Percentiles rank a stretch among this genome's conserved stretches.
These are phyloP conservation scores for Pterostichus madidus DNA, from an alignment of 2,888 invertebrate genomes.

Conservation along the genomic window DNA sequence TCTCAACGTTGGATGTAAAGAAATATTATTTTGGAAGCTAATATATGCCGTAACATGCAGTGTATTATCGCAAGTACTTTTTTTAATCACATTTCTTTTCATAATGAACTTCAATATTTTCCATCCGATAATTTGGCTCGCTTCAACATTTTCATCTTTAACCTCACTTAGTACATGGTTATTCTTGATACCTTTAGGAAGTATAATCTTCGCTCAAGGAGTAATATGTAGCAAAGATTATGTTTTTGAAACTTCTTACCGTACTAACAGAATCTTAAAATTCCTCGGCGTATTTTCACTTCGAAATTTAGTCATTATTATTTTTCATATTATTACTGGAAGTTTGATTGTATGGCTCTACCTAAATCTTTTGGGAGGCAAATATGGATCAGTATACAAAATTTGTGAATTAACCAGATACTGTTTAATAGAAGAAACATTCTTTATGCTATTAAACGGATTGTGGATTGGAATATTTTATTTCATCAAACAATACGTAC, in stretches of 20 bases:
- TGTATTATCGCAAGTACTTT: conserved; percentile 74
- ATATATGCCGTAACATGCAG: conserved; percentile 76
- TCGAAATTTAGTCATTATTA: conserved; percentile 80
- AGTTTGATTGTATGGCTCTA: conserved; percentile 85
- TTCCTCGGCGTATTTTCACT: conserved; percentile 82
- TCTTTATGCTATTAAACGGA: conserved; percentile 84
- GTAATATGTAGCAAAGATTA: conserved; percentile 86
- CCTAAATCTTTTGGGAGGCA: conserved; percentile 82
- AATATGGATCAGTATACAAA: conserved; percentile 79
- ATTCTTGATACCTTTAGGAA: conserved; percentile 82
- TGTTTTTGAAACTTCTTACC: conserved; percentile 81
- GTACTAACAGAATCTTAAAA: conserved; percentile 84
- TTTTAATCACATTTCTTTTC: conserved; percentile 75
- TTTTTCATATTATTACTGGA: conserved; percentile 83
- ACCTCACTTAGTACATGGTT: conserved; percentile 83
- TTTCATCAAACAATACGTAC: conserved; percentile 80
- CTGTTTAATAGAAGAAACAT: conserved; percentile 84
- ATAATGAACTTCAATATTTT: conserved; percentile 82
- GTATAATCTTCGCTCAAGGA: conserved; percentile 85
- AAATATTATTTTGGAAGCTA: conserved; percentile 80
- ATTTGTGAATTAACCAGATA: conserved; percentile 78
- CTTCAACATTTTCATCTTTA: conserved; percentile 80
- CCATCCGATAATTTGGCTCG: conserved; percentile 84
- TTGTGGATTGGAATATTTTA: conserved; percentile 84
- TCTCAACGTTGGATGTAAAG: conserved; percentile 79